A percentile compares a stretch with the other conserved stretches of the same genome.
phyloP scores from a whole-genome alignment of 2,888 invertebrate species.

The Polydrusus tereticollis region DNA sequence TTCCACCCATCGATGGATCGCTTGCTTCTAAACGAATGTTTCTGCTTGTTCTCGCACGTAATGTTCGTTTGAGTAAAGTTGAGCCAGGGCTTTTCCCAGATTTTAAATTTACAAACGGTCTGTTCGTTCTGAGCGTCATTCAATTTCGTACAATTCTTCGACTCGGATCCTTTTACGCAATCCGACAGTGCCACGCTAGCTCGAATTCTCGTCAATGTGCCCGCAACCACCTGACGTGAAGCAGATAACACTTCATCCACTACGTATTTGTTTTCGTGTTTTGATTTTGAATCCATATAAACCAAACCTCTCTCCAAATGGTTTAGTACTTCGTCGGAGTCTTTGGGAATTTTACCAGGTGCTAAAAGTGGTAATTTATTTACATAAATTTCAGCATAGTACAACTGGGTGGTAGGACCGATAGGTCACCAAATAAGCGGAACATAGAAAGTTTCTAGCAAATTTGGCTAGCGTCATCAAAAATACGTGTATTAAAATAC shows the following conservation, averaged over 20 bases:
- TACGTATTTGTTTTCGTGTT: conserved; percentile 53
- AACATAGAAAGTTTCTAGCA: no score
- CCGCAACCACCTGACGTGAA: conserved; percentile 70
- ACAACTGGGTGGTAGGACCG: no score
- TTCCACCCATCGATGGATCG: conserved; percentile 43
- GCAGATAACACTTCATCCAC: conserved; percentile 67
- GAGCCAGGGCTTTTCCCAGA: conserved; percentile 75
- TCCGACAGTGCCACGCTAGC: conserved; percentile 72
- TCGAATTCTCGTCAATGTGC: conserved; percentile 71
- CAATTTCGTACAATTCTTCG: conserved; percentile 53
- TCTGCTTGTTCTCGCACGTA: conserved; percentile 59
- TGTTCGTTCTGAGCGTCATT: conserved; percentile 49
- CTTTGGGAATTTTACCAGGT: neutral
- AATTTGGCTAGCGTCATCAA: no score
- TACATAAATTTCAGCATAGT: no score
- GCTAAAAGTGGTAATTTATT: neutral
- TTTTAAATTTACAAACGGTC: conserved; percentile 60
- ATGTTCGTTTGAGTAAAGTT: conserved; percentile 65
- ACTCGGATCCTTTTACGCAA: conserved; percentile 65
- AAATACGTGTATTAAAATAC: no score
- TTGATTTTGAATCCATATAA: conserved; percentile 65
- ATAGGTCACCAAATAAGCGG: no score
- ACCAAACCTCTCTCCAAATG: conserved; percentile 63
- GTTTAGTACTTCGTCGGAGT: conserved; percentile 59
- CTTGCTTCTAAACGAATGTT: conserved; percentile 53